Percentiles rank a stretch among this genome's conserved stretches.
Evolutionary conservation across 2,797 vertebrate species (phyloP).

Genomic region (Potorous gilbertii): DNA sequence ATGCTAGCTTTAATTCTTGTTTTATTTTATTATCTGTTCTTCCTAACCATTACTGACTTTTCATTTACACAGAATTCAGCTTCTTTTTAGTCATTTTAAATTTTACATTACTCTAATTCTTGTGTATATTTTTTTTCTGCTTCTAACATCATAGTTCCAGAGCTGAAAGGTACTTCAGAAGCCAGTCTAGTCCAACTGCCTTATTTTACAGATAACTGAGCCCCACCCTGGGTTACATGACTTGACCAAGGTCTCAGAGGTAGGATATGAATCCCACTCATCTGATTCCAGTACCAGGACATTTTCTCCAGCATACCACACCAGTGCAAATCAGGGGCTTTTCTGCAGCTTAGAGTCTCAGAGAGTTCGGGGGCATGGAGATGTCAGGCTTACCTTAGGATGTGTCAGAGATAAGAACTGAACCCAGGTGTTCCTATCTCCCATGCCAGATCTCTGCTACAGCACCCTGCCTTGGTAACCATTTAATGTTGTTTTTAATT

Average conservation of each 20-base stretch:
- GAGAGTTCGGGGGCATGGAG: background rate
- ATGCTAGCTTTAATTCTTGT: background rate
- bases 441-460: background rate
- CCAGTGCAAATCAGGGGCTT: background rate
- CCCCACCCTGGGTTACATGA: background rate
- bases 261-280: background rate
- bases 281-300: background rate
- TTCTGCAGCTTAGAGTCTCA: background rate
- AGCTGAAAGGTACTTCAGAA: background rate
- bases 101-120: background rate
- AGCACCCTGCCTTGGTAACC: background rate
- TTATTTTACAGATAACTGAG: background rate
- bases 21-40: background rate
- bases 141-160: background rate
- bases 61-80: background rate
- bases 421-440: background rate
- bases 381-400: background rate
- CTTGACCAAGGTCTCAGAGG: background rate
- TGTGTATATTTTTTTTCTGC: background rate
- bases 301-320: background rate
- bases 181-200: background rate
- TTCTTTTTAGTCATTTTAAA: background rate
- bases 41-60: background rate
- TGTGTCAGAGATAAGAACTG: background rate
- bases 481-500: background rate